Conservation (phyloP, 2,797 vertebrate genomes). For the Distichodus sexfasciatus region DNA sequence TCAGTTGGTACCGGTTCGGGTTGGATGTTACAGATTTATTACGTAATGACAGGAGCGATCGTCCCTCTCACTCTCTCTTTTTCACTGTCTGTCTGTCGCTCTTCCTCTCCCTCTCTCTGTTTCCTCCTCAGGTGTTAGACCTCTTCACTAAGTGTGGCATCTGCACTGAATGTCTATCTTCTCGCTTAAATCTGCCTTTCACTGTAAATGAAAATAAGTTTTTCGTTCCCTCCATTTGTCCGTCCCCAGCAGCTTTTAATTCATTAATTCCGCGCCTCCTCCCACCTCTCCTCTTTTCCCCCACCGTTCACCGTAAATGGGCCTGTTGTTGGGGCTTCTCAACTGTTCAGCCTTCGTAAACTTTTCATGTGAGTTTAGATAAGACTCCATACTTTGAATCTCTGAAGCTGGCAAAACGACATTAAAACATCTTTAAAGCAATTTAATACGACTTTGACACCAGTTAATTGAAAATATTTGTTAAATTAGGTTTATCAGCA, state of each 20-base stretch:
- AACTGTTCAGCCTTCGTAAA: constrained; percentile 73
- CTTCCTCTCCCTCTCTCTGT: constrained; percentile 13
- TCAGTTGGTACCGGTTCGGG: constrained; percentile 63
- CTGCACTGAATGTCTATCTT: constrained; percentile 51
- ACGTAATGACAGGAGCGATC: constrained; percentile 61
- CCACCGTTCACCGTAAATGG: constrained; percentile 60
- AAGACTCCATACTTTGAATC: constrained; percentile 60
- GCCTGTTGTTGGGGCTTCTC: constrained; percentile 73
- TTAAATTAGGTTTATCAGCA: too few species aligned
- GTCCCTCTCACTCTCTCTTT: constrained; percentile 18
- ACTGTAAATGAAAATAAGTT: constrained; percentile 62
- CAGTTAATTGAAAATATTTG: too few species aligned
- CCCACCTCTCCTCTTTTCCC: constrained; percentile 56
- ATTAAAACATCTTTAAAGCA: too few species aligned
- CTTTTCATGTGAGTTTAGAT: constrained; percentile 70
- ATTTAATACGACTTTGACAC: too few species aligned
- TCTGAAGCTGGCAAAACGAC: too few species aligned
- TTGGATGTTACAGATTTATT: constrained; percentile 65
- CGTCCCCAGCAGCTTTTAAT: constrained; percentile 71
- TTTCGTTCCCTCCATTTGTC: constrained; percentile 55
- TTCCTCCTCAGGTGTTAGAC: constrained; percentile 42
- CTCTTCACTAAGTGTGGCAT: constrained; percentile 44
- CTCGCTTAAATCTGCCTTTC: constrained; percentile 51
- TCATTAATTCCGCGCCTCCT: constrained; percentile 74
- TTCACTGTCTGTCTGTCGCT: constrained; percentile 19